Conservation (phyloP, 2,113 vertebrate species). For the Stomatorhinus ivindoensis region DNA sequence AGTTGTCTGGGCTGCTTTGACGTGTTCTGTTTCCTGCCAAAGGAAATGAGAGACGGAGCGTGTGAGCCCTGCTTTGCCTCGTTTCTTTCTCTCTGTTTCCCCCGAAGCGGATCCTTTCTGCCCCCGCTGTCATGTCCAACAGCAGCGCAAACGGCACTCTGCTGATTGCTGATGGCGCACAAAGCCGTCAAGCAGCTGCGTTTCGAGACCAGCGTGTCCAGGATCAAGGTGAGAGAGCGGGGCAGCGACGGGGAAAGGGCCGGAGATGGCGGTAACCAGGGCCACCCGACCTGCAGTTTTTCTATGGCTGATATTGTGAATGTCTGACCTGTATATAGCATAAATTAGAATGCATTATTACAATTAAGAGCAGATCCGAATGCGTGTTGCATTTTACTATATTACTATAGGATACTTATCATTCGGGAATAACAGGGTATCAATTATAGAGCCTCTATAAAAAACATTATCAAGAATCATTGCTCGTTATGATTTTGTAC, state of each 20-base stretch:
- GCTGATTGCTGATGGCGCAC: conserved; percentile 52
- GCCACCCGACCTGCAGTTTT: neutral
- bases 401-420: neutral
- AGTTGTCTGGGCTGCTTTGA: neutral
- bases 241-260: conserved; percentile 25
- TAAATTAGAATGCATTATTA: neutral
- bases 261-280: neutral
- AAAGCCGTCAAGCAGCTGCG: conserved; percentile 63
- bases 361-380: neutral
- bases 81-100: too few species aligned
- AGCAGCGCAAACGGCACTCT: conserved; percentile 62
- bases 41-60: neutral
- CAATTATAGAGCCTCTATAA: neutral
- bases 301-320: neutral
- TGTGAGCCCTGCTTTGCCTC: neutral
- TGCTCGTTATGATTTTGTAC: neutral
- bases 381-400: neutral
- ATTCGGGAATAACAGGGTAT: neutral
- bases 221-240: conserved; percentile 59
- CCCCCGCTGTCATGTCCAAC: conserved; percentile 58
- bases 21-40: neutral
- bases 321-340: neutral
- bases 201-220: conserved; percentile 56
- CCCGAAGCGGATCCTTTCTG: neutral
- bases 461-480: neutral